These are phyloP conservation scores for Pachydiplax longipennis DNA, from an alignment of 2,888 invertebrate species.

Conservation along the genomic window DNA sequence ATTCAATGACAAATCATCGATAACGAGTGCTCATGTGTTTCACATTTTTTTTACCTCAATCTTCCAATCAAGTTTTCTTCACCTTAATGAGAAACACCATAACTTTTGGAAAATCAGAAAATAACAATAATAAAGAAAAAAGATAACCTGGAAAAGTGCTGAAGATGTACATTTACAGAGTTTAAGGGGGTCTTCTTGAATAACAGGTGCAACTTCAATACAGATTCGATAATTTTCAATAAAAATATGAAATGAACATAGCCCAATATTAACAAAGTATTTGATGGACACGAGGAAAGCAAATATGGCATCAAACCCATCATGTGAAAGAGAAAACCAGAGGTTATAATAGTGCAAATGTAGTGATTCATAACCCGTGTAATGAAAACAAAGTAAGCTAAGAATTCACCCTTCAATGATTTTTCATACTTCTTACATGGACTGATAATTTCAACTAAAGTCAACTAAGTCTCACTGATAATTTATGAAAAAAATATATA, in stretches of 20 bases:
- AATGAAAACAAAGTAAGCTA: neutral
- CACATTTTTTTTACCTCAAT: neutral
- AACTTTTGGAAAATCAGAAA: neutral
- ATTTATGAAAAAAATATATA: neutral
- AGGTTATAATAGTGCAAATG: neutral
- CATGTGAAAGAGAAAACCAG: neutral
- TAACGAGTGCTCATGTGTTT: neutral
- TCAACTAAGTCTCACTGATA: neutral
- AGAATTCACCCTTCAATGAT: neutral
- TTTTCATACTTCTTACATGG: neutral
- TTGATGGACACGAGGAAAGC: too few relatives aligned
- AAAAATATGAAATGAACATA: too few relatives aligned
- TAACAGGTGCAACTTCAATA: too few relatives aligned
- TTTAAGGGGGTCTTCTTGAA: too few relatives aligned
- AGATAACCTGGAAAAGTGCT: too few relatives aligned
- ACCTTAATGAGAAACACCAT: neutral
- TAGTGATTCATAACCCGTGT: neutral
- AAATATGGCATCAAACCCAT: neutral
- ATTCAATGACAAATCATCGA: neutral
- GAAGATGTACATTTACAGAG: too few relatives aligned
- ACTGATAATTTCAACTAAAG: too few relatives aligned
- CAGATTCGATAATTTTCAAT: too few relatives aligned
- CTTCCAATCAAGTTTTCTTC: neutral
- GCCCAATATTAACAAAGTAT: too few relatives aligned
- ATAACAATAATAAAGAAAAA: too few relatives aligned